These are phyloP conservation scores for Eciton burchellii DNA, from an alignment of 1,140 invertebrate species.

Conservation along the genomic window DNA sequence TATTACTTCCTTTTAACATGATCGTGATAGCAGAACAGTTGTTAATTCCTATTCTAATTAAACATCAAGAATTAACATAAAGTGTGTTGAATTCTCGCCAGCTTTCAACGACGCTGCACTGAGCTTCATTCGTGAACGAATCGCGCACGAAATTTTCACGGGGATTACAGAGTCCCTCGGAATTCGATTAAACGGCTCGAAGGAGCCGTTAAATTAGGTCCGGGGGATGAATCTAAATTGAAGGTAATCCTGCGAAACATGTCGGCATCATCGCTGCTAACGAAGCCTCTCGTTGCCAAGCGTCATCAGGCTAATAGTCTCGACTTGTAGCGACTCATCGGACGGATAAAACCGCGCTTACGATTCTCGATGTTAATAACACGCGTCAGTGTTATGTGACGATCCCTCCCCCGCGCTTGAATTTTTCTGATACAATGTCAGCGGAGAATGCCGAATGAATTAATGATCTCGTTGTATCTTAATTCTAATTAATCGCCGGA, in stretches of 20 bases:
- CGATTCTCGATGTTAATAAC: constrained; percentile 5
- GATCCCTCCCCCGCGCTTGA: background rate
- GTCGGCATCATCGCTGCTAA: background rate
- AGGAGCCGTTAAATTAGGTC: background rate
- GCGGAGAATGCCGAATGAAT: constrained; percentile 38
- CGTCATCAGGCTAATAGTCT: background rate
- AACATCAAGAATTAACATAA: no score
- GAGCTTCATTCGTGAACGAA: background rate
- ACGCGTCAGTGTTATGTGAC: constrained; percentile 3
- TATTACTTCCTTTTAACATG: no score
- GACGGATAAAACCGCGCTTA: constrained; percentile 28
- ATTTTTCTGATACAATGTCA: constrained; percentile 34
- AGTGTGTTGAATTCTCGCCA: no score
- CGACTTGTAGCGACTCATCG: constrained; percentile 9
- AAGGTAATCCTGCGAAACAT: background rate
- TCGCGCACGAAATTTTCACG: background rate
- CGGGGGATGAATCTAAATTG: background rate
- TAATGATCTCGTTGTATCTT: constrained; percentile 50
- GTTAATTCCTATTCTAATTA: no score
- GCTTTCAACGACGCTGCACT: no score
- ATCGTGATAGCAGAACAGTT: no score
- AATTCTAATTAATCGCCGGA: constrained; percentile 52
- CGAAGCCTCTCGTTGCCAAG: constrained; percentile 23
- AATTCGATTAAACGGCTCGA: background rate
- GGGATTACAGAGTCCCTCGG: background rate